Percentiles rank a stretch among this genome's conserved stretches.
These are phyloP conservation scores for Lochmaea capreae DNA, from an alignment of 2,888 invertebrate genomes.

Conservation along the genomic window DNA sequence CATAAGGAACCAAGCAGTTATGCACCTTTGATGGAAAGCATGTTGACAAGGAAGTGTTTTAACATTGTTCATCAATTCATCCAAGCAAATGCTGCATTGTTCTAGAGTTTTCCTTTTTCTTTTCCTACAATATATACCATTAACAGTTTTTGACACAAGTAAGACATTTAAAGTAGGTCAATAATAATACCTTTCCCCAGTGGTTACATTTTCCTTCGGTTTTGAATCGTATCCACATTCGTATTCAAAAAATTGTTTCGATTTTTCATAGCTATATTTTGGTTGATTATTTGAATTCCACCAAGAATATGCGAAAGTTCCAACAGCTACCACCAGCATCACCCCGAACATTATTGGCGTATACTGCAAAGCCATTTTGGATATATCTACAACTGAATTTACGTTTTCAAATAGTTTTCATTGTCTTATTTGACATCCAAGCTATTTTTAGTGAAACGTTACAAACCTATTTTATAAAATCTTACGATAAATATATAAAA, in stretches of 20 bases:
- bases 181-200: conserved; percentile 15
- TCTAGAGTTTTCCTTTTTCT: conserved; percentile 22
- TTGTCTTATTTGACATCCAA: conserved; percentile 14
- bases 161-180: too few species aligned
- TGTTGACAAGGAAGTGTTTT: conserved; percentile 39
- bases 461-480: neutral
- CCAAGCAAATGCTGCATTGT: conserved; percentile 43
- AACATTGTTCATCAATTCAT: conserved; percentile 21
- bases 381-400: conserved; percentile 10
- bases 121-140: conserved; percentile 20
- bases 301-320: conserved; percentile 36
- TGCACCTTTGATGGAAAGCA: conserved; percentile 42
- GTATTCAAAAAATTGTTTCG: neutral
- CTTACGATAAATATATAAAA: neutral
- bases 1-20: conserved; percentile 41
- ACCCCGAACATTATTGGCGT: conserved; percentile 39
- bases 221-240: conserved; percentile 23
- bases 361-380: conserved; percentile 39
- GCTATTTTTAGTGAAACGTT: conserved; percentile 19
- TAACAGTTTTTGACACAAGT: neutral
- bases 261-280: conserved; percentile 14
- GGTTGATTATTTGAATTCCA: conserved; percentile 27
- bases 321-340: conserved; percentile 41
- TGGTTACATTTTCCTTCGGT: neutral
- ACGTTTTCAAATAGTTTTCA: neutral